A percentile compares a stretch with the other conserved stretches of the same genome.
phyloP scores from a whole-genome alignment of 2,888 invertebrate genomes.

The Rhamphomyia laevipes region DNA sequence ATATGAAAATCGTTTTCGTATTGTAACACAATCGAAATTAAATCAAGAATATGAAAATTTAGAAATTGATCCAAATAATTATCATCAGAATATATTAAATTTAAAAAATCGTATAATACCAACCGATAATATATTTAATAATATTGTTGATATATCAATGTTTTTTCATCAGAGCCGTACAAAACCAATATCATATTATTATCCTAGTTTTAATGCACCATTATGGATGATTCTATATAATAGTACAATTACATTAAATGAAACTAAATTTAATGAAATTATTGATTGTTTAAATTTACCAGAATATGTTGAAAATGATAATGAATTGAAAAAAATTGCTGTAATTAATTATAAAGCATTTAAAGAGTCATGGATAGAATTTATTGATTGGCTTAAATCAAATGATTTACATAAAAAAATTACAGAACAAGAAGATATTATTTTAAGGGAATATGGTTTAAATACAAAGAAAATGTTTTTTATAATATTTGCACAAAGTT shows the following conservation, averaged over 20 bases:
- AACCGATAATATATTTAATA: conserved; percentile 18
- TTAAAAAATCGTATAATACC: conserved; percentile 24
- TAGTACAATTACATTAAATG: conserved; percentile 24
- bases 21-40: not conserved
- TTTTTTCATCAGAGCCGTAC: conserved; percentile 30
- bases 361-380: conserved; percentile 27
- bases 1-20: not conserved
- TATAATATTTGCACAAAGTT: conserved; percentile 31
- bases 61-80: conserved; percentile 27
- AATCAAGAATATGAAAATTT: conserved; percentile 25
- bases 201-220: conserved; percentile 29
- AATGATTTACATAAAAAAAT: conserved; percentile 17
- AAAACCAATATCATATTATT: conserved; percentile 33
- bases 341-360: conserved; percentile 32
- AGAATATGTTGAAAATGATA: conserved; percentile 26
- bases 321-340: conserved; percentile 29
- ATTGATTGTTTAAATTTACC: conserved; percentile 30
- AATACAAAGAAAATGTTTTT: conserved; percentile 29
- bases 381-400: conserved; percentile 23
- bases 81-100: conserved; percentile 28
- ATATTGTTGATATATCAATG: conserved; percentile 29
- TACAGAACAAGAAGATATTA: conserved; percentile 28
- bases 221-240: conserved; percentile 33
- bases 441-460: conserved; percentile 23
- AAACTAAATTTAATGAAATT: conserved; percentile 23